Conservation (phyloP, 2,888 invertebrate genomes). For the Drosophila acutilabella region DNA sequence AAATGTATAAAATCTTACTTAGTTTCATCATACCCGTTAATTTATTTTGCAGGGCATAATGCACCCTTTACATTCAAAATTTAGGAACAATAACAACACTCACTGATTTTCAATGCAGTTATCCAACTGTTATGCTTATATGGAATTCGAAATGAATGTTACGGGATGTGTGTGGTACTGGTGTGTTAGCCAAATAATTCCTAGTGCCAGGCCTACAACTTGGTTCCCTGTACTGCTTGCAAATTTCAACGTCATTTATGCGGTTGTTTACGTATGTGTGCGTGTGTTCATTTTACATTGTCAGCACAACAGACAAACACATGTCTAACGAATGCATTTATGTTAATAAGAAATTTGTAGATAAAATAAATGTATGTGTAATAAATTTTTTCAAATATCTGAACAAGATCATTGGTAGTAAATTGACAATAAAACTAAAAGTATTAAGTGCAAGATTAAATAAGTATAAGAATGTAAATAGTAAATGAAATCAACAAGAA, state of each 20-base stretch:
- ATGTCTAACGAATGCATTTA: slow-evolving; percentile 3
- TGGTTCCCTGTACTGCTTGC: slow-evolving; percentile 49
- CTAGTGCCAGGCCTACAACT: slow-evolving; percentile 26
- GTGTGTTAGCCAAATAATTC: slow-evolving; percentile 23
- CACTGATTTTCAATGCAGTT: slow-evolving; percentile 23
- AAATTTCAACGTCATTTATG: slow-evolving; percentile 41
- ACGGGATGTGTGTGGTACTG: slow-evolving; percentile 13
- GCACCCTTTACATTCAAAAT: not conserved
- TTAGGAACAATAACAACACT: slow-evolving; percentile 6
- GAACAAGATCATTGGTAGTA: no score
- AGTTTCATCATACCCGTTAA: not conserved
- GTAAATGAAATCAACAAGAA: no score
- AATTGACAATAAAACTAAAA: not conserved
- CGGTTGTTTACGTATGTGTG: not conserved
- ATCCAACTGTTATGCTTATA: slow-evolving; percentile 42
- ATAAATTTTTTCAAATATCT: not conserved
- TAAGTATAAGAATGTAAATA: not conserved
- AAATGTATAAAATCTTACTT: no score
- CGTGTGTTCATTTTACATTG: slow-evolving; percentile 52
- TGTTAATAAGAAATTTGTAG: not conserved
- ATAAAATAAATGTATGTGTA: no score
- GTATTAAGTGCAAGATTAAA: not conserved
- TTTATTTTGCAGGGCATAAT: not conserved
- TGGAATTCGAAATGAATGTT: slow-evolving; percentile 46
- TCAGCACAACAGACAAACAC: slow-evolving; percentile 27